phyloP scores from a whole-genome alignment of 2,797 vertebrate species.

The Cynodonichthys magdalenae region DNA sequence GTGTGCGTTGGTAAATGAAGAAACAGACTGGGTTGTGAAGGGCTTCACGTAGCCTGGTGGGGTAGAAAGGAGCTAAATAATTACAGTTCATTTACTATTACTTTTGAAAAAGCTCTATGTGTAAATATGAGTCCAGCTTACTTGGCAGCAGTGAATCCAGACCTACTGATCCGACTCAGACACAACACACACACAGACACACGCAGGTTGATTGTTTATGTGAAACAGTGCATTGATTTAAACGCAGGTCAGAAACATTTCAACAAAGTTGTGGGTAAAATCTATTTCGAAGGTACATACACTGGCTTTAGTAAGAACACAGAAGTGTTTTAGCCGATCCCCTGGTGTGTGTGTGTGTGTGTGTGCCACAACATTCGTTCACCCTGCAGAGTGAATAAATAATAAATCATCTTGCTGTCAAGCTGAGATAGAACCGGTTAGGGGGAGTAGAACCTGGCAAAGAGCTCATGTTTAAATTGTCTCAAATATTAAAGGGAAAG shows the following conservation, averaged over 20 bases:
- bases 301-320: conserved; percentile 9
- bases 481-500: conserved; percentile 49
- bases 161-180: conserved; percentile 9
- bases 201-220: conserved; percentile 9
- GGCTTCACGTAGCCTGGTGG: too few relatives aligned
- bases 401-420: conserved; percentile 59
- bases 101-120: conserved; percentile 52
- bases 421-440: conserved; percentile 34
- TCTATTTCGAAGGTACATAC: conserved; percentile 8
- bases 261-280: conserved; percentile 2
- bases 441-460: conserved; percentile 43
- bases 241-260: conserved; percentile 25
- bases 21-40: too few relatives aligned
- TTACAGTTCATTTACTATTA: too few relatives aligned
- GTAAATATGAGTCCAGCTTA: conserved; percentile 53
- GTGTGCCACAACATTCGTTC: conserved; percentile 23
- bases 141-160: conserved; percentile 33
- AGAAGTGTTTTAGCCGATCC: neutral
- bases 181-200: conserved; percentile 30
- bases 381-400: conserved; percentile 64
- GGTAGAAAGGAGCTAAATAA: too few relatives aligned
- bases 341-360: neutral
- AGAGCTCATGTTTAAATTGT: conserved; percentile 55
- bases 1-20: too few relatives aligned
- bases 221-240: conserved; percentile 21